Conservation (phyloP, 2,797 vertebrate species). For the Chiroxiphia lanceolata region DNA sequence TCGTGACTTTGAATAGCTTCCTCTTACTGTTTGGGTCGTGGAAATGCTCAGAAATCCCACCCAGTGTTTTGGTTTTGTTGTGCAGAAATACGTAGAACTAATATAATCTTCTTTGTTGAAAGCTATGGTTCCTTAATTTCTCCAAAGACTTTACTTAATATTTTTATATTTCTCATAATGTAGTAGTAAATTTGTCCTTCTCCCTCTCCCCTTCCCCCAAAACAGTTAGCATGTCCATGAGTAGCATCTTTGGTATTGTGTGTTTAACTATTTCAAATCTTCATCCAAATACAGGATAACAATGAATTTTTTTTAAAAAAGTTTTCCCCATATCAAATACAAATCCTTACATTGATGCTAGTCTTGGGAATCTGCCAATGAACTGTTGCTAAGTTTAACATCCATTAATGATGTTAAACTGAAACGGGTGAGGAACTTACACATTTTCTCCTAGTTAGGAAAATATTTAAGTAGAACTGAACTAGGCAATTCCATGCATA, state of each 20-base stretch:
- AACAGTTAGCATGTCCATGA: background rate
- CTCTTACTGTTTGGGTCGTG: background rate
- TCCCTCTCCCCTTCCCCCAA: background rate
- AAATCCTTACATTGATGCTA: constrained; percentile 1
- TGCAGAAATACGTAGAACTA: background rate
- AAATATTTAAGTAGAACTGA: background rate
- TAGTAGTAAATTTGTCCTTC: background rate
- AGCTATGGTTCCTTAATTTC: background rate
- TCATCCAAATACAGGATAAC: background rate
- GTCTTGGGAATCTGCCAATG: constrained; percentile 42
- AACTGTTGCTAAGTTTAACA: constrained; percentile 34
- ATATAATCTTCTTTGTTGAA: background rate
- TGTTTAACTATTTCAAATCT: background rate
- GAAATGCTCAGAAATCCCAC: background rate
- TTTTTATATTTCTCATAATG: background rate
- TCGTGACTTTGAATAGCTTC: background rate
- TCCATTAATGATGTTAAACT: background rate
- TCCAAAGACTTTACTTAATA: background rate
- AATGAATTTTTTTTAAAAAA: background rate
- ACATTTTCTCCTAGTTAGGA: constrained; percentile 43
- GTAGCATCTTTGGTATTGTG: background rate
- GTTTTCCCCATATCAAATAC: background rate
- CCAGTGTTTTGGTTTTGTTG: background rate
- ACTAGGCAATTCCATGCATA: background rate
- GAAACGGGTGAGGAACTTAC: constrained; percentile 8